These are phyloP conservation scores for Brachionus asplanchnoidis DNA, from an alignment of 1,140 invertebrate species.

Conservation along the genomic window DNA sequence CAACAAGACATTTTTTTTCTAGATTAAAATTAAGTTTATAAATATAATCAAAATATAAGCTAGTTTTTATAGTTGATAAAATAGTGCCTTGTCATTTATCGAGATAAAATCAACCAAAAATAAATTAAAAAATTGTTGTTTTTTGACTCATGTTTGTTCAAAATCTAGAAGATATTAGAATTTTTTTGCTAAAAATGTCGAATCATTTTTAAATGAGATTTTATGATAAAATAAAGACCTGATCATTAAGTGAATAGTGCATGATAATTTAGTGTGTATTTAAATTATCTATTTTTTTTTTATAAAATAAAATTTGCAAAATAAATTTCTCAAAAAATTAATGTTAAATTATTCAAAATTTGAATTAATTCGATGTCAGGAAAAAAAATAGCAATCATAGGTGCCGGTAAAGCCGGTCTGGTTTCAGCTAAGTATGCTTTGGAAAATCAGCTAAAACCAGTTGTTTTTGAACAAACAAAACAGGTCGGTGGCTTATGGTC, in stretches of 20 bases:
- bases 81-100: background rate
- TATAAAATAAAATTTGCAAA: background rate
- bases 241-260: too few relatives aligned
- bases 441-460: background rate
- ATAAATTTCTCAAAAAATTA: background rate
- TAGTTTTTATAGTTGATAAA: background rate
- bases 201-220: too few relatives aligned
- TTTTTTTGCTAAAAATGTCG: too few relatives aligned
- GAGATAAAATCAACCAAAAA: too few relatives aligned
- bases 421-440: constrained; percentile 21
- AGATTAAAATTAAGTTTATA: background rate
- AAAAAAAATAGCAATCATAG: constrained; percentile 38
- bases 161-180: too few relatives aligned
- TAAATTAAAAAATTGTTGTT: too few relatives aligned
- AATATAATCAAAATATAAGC: background rate
- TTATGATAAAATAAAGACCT: too few relatives aligned
- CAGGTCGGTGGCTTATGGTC: constrained; percentile 28
- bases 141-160: too few relatives aligned
- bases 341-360: background rate
- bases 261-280: too few relatives aligned
- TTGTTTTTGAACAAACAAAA: constrained; percentile 17
- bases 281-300: background rate
- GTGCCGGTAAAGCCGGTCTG: constrained; percentile 8
- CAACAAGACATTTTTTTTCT: background rate
- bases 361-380: background rate